Percentiles rank a stretch among this genome's conserved stretches.
Conservation (phyloP, 2,888 invertebrate genomes). For the Taphrorychus bicolor region DNA sequence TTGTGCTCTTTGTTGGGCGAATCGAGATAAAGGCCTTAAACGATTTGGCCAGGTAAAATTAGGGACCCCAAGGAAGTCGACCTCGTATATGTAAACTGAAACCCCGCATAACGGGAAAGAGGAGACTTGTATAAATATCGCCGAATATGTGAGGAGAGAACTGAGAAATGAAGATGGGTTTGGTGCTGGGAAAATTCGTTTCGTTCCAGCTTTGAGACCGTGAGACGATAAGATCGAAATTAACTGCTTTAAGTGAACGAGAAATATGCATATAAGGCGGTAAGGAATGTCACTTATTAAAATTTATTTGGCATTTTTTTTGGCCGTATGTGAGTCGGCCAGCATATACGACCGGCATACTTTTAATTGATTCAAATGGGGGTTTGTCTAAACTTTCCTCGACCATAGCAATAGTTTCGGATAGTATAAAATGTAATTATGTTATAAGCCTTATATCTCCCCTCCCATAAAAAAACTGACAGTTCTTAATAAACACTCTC, state of each 20-base stretch:
- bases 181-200: neutral
- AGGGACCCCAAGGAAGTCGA: slow-evolving; percentile 8
- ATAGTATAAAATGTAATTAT: too few relatives aligned
- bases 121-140: neutral
- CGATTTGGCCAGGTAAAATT: slow-evolving; percentile 17
- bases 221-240: neutral
- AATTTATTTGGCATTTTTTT: neutral
- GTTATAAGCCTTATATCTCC: too few relatives aligned
- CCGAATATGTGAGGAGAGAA: neutral
- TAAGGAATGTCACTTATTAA: neutral
- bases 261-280: neutral
- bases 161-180: neutral
- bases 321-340: neutral
- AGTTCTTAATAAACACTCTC: too few relatives aligned
- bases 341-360: neutral
- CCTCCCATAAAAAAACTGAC: too few relatives aligned
- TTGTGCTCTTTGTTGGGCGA: slow-evolving; percentile 18
- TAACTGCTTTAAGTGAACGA: neutral
- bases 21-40: slow-evolving; percentile 18
- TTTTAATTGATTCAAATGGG: too few relatives aligned
- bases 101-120: slow-evolving; percentile 1
- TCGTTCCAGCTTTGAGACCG: neutral
- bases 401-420: too few relatives aligned
- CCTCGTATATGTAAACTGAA: slow-evolving; percentile 9
- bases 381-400: too few relatives aligned